A percentile compares a stretch with the other conserved stretches of the same genome.
Evolutionary conservation across 1,140 invertebrate species (phyloP).

Genomic region (Prorops nasuta): DNA sequence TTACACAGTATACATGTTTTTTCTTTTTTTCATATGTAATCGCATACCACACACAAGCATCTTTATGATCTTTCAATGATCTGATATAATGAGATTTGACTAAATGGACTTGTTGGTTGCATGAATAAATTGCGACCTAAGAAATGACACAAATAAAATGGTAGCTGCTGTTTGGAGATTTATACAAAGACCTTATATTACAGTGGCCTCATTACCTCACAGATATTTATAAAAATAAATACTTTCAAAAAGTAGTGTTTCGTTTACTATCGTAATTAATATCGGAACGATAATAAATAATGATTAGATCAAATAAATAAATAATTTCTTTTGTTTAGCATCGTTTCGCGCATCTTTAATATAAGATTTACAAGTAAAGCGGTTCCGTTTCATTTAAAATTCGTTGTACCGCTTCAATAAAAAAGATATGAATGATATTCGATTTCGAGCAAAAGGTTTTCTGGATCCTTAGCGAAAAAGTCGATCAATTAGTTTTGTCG

Average conservation of each 20-base stretch:
- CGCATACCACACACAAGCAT: conserved; percentile 40
- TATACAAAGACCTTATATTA: conserved; percentile 25
- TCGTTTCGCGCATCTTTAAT: conserved; percentile 47
- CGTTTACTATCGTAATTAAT: conserved; percentile 45
- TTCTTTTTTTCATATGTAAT: conserved; percentile 22
- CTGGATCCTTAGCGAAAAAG: conserved; percentile 31
- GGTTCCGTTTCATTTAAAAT: conserved; percentile 30
- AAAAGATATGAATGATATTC: conserved; percentile 39
- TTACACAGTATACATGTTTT: conserved; percentile 22
- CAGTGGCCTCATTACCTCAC: conserved; percentile 28
- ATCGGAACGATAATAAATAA: conserved; percentile 48
- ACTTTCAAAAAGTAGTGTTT: conserved; percentile 44
- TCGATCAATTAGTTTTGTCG: conserved; percentile 18
- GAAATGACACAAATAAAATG: conserved; percentile 39
- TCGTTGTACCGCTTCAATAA: conserved; percentile 42
- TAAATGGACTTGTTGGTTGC: conserved; percentile 30
- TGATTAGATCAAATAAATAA: conserved; percentile 58
- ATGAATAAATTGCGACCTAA: conserved; percentile 29
- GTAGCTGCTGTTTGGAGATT: conserved; percentile 31
- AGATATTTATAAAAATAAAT: conserved; percentile 59
- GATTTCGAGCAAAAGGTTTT: conserved; percentile 32
- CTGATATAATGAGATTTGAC: conserved; percentile 26
- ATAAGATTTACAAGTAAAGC: conserved; percentile 47
- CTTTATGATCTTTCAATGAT: conserved; percentile 22
- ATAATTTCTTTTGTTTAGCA: conserved; percentile 51